Conservation (phyloP, 2,888 invertebrate genomes). For the Morinoia aosen region DNA sequence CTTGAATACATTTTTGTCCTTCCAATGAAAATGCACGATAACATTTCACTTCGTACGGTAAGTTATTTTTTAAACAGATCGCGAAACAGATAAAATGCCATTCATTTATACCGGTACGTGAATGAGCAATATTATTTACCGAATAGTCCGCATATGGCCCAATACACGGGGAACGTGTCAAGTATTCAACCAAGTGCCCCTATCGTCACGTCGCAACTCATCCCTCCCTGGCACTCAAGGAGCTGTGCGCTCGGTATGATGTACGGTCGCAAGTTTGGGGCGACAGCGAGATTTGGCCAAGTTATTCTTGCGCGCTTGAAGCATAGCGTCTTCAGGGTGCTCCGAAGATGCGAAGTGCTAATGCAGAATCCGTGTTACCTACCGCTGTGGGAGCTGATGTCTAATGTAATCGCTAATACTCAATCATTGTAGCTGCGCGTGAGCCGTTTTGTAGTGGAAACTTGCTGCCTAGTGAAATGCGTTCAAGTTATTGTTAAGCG, state of each 20-base stretch:
- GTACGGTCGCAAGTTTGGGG: background rate
- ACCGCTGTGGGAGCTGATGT: background rate
- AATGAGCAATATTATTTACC: no score
- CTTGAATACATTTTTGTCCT: no score
- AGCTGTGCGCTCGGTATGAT: background rate
- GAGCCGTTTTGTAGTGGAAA: background rate
- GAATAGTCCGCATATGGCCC: no score
- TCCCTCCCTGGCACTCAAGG: background rate
- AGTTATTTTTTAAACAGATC: no score
- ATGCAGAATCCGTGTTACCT: background rate
- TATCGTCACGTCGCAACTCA: background rate
- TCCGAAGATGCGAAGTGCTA: background rate
- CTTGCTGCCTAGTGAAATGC: no score
- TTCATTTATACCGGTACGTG: no score
- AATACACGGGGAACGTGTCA: background rate
- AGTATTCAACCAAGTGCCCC: background rate
- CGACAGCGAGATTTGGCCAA: background rate
- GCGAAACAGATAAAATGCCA: no score
- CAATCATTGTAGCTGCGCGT: background rate
- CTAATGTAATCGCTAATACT: background rate
- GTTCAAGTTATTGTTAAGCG: background rate
- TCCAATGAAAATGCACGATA: no score
- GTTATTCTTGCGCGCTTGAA: background rate
- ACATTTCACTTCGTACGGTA: no score
- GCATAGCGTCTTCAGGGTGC: background rate